Percentiles rank a stretch among this genome's conserved stretches.
Conservation (phyloP, 2,113 vertebrate genomes). For the Solea solea region DNA sequence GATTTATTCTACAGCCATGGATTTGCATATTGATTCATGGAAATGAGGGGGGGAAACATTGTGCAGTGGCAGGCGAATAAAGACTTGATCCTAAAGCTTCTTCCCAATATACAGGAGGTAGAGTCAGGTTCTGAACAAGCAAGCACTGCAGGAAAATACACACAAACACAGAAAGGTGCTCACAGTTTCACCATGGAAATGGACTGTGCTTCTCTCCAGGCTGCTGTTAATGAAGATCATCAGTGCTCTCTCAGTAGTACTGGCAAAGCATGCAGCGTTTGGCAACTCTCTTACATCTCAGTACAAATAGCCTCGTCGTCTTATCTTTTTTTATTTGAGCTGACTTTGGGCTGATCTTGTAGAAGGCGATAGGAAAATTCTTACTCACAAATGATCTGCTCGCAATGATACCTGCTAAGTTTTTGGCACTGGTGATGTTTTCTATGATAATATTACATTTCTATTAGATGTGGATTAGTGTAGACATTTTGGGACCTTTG, state of each 20-base stretch:
- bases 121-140: no score
- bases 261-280: background rate
- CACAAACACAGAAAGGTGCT: no score
- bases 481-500: no score
- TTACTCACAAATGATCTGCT: background rate
- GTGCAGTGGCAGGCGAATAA: background rate
- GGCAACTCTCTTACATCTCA: conserved; percentile 23
- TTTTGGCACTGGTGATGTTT: background rate
- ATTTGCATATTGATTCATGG: background rate
- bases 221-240: background rate
- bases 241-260: conserved; percentile 3
- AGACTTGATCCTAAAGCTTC: background rate
- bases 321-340: background rate
- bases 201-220: no score
- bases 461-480: no score
- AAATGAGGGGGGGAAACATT: background rate
- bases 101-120: conserved; percentile 7
- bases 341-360: background rate
- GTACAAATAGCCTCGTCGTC: background rate
- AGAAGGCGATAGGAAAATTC: background rate
- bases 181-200: no score
- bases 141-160: no score
- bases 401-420: background rate
- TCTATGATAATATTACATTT: background rate
- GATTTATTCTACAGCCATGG: conserved; percentile 7